Conservation (phyloP, 2,113 vertebrate genomes). For the Heliornis fulica region DNA sequence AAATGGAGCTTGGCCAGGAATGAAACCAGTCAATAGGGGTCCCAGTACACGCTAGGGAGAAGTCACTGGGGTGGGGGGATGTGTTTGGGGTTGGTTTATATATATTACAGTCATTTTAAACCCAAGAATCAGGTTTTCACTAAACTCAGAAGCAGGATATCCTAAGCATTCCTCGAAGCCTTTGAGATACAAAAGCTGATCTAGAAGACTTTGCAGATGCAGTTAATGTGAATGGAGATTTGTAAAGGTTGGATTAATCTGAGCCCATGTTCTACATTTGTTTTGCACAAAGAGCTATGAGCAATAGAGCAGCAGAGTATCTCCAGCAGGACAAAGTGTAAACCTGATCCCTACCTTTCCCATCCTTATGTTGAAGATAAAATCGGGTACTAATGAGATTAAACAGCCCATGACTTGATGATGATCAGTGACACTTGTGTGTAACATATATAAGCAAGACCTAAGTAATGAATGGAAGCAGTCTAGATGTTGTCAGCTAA, state of each 20-base stretch:
- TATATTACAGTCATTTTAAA: neutral
- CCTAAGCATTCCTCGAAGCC: neutral
- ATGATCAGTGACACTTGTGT: neutral
- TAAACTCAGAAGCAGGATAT: neutral
- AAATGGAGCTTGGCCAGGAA: neutral
- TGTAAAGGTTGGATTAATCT: neutral
- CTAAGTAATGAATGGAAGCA: neutral
- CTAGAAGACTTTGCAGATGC: neutral
- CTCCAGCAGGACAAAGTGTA: neutral
- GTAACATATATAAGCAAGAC: neutral
- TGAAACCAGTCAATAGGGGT: neutral
- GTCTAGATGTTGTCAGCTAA: neutral
- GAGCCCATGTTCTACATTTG: neutral
- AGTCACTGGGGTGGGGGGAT: rapidly evolving
- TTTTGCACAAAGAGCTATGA: neutral
- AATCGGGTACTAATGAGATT: neutral
- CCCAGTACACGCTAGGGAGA: neutral
- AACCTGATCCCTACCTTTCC: neutral
- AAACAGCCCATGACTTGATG: neutral
- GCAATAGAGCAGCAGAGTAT: neutral
- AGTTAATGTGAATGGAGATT: neutral
- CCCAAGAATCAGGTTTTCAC: neutral
- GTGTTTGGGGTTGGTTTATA: neutral
- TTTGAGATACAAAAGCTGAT: neutral
- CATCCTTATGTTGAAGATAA: neutral